A percentile compares a stretch with the other conserved stretches of the same genome.
Evolutionary conservation across 2,113 vertebrate species (phyloP).

Genomic region (Oryzias woworae): DNA sequence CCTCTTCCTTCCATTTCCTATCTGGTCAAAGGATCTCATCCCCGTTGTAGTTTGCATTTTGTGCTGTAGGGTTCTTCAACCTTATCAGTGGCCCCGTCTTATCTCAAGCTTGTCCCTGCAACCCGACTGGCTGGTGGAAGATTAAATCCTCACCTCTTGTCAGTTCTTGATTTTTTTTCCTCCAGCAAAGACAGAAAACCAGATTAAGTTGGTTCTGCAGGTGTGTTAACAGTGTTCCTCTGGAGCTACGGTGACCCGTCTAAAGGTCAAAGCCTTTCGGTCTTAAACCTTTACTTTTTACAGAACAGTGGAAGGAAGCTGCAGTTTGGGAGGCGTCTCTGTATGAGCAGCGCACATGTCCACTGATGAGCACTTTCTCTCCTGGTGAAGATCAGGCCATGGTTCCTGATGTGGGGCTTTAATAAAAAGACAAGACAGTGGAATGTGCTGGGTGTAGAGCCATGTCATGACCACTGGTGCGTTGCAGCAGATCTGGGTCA

Average conservation of each 20-base stretch:
- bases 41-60: slow-evolving; percentile 30
- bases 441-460: slow-evolving; percentile 17
- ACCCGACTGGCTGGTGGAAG: slow-evolving; percentile 63
- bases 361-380: slow-evolving; percentile 3
- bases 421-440: slow-evolving; percentile 30
- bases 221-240: slow-evolving; percentile 32
- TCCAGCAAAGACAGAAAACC: slow-evolving; percentile 41
- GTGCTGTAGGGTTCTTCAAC: slow-evolving; percentile 59
- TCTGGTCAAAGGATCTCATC: slow-evolving; percentile 50
- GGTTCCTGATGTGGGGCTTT: slow-evolving; percentile 17
- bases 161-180: slow-evolving; percentile 57
- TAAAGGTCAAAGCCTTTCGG: slow-evolving; percentile 34
- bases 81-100: slow-evolving; percentile 67
- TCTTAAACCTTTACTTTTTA: slow-evolving; percentile 33
- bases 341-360: neutral
- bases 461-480: slow-evolving; percentile 13
- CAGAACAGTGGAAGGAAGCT: neutral
- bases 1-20: slow-evolving; percentile 58
- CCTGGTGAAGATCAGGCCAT: neutral
- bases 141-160: slow-evolving; percentile 65
- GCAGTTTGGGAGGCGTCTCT: slow-evolving; percentile 10
- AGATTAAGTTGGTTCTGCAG: slow-evolving; percentile 41
- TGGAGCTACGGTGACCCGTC: slow-evolving; percentile 12
- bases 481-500: slow-evolving; percentile 45
- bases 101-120: slow-evolving; percentile 67